These are phyloP conservation scores for Hirtodrosophila alboralis DNA, from an alignment of 2,888 invertebrate species.

Conservation along the genomic window DNA sequence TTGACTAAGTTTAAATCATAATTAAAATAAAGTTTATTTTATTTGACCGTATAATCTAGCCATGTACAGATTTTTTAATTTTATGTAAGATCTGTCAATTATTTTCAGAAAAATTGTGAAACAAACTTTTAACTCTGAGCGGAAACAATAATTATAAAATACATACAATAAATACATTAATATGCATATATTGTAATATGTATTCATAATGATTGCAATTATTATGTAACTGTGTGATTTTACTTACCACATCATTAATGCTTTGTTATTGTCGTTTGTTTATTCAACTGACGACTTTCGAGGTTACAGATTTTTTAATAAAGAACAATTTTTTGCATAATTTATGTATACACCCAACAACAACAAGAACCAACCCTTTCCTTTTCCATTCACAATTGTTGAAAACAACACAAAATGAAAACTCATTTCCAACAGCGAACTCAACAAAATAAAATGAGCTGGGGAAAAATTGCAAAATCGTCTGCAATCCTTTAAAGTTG, in stretches of 20 bases:
- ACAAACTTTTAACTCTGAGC: too few species aligned
- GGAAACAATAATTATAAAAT: too few species aligned
- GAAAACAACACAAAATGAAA: constrained; percentile 43
- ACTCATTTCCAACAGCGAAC: constrained; percentile 39
- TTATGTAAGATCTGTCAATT: too few species aligned
- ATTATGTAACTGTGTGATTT: neutral
- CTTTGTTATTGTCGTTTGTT: constrained; percentile 2
- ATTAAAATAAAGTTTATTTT: too few species aligned
- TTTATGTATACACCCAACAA: constrained; percentile 39
- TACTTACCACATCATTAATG: too few species aligned
- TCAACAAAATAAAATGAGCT: constrained; percentile 10
- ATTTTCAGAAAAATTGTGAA: too few species aligned
- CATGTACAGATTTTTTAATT: too few species aligned
- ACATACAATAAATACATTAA: too few species aligned
- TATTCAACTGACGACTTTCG: constrained; percentile 6
- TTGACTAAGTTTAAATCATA: too few species aligned
- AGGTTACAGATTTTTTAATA: constrained; percentile 46
- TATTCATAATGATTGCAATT: too few species aligned
- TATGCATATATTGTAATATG: too few species aligned
- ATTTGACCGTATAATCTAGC: too few species aligned
- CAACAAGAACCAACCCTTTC: constrained; percentile 26
- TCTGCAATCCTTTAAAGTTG: constrained; percentile 42
- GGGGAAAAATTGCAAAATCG: constrained; percentile 18
- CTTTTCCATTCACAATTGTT: constrained; percentile 48
- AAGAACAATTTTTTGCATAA: constrained; percentile 44